Conservation (phyloP, 2,888 invertebrate species). For the Stictocephala bisonia region DNA sequence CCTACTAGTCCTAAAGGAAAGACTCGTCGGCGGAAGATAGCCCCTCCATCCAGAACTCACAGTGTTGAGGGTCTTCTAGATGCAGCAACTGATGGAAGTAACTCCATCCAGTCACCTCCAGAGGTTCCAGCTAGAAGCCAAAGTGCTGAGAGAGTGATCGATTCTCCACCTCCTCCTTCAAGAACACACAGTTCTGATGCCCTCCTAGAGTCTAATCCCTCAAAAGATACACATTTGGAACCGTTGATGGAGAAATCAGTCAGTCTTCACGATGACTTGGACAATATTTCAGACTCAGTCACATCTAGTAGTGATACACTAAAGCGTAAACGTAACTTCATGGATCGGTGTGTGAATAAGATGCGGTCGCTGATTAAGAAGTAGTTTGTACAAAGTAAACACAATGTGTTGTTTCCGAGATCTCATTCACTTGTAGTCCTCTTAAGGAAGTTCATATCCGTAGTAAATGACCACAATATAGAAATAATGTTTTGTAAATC, state of each 20-base stretch:
- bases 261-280: slow-evolving; percentile 51
- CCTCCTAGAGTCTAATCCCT: slow-evolving; percentile 44
- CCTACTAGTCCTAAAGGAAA: slow-evolving; percentile 61
- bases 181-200: slow-evolving; percentile 44
- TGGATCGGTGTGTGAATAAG: slow-evolving; percentile 87
- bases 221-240: neutral
- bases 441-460: slow-evolving; percentile 10
- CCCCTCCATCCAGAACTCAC: slow-evolving; percentile 69
- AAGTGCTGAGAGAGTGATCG: slow-evolving; percentile 27
- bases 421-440: slow-evolving; percentile 12
- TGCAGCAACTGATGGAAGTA: neutral
- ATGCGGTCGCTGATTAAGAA: slow-evolving; percentile 77
- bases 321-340: slow-evolving; percentile 76
- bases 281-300: slow-evolving; percentile 46
- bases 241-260: slow-evolving; percentile 49
- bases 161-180: slow-evolving; percentile 33
- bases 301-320: slow-evolving; percentile 47
- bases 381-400: slow-evolving; percentile 38
- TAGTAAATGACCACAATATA: neutral
- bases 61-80: slow-evolving; percentile 74
- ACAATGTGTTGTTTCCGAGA: slow-evolving; percentile 31
- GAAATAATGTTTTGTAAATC: neutral
- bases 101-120: slow-evolving; percentile 1
- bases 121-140: slow-evolving; percentile 32
- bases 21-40: slow-evolving; percentile 48